phyloP scores from a whole-genome alignment of 2,888 invertebrate species.

The Doris montereyensis region DNA sequence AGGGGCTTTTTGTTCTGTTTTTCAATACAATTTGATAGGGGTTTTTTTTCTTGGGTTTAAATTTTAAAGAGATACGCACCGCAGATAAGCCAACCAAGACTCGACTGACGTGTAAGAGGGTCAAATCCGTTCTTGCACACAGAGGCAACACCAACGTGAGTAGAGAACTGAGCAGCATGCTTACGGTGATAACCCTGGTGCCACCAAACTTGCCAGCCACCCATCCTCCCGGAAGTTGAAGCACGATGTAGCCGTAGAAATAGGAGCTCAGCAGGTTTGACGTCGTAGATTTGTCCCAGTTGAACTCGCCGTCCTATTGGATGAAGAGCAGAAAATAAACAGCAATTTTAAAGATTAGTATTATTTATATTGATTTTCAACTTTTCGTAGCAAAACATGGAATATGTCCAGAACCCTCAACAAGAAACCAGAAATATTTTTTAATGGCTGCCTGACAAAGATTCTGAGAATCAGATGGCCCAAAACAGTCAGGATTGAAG shows the following conservation, averaged over 20 bases:
- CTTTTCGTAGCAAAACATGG: no score
- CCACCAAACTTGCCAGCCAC: constrained; percentile 37
- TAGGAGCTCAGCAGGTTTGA: constrained; percentile 35
- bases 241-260: constrained; percentile 40
- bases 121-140: background rate
- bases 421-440: no score
- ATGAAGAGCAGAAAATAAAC: no score
- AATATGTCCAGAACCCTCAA: no score
- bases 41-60: no score
- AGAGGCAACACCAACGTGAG: constrained; percentile 23
- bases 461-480: no score
- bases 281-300: constrained; percentile 27
- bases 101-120: constrained; percentile 13
- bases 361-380: no score
- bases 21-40: no score
- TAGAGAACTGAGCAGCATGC: constrained; percentile 10
- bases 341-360: no score
- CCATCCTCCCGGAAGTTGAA: constrained; percentile 38
- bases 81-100: constrained; percentile 27
- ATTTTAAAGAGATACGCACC: constrained; percentile 22
- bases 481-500: no score
- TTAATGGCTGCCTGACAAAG: no score
- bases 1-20: no score
- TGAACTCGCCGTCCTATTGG: constrained; percentile 23
- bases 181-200: constrained; percentile 8